Base-by-base conservation (phyloP, 2,888 invertebrate genomes). In the Dugesia japonica region DNA sequence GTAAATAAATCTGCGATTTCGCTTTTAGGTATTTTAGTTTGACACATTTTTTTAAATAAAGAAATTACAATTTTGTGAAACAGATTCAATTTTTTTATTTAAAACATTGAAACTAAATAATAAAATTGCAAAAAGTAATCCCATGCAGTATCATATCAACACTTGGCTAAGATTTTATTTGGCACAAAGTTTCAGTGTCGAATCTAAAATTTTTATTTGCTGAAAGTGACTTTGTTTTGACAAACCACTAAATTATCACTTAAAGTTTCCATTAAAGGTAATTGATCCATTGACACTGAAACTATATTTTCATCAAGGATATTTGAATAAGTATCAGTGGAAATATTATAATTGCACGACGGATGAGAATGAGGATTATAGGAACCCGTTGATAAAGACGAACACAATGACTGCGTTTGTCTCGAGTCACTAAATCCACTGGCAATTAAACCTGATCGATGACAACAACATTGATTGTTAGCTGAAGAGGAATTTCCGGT, bases 231-330 rank as follows among this genome's bases (percentile, higher is more conserved):
- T 23, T 56, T 56, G n/a, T 56, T 56, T 56, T 56, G 56, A 56
- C 17, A 56, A 23, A 56, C 56, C 7, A 56, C 56, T 23, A 56
- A 56, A 56, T 56, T 56, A 56, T 56, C 56, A 56, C 56, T 56
- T 56, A 56, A 56, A 20, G 56, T 56, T 56, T 56, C 56, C 56
- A 56, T 9, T n/a, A 56, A 56, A 13, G 56, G 56, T 56, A 56
- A 56, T n/a, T 56, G 56, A 56, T 56, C 56, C 56, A 56, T 56
- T 56, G 56, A 56, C n/a, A 56, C 56, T 56, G 56, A 56, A 20
- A 56, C 56, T 20, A 56, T 56, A 56, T 56, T 56, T 56, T 56
- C 56, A 56, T 56, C 56, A 56, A 56, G 56, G 17, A 56, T 56
- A 56, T 56, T 56, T 56, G 56, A 56, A 56, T 56, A 56, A 9